phyloP scores from a whole-genome alignment of 2,113 vertebrate genomes.

The Corapipo altera region DNA sequence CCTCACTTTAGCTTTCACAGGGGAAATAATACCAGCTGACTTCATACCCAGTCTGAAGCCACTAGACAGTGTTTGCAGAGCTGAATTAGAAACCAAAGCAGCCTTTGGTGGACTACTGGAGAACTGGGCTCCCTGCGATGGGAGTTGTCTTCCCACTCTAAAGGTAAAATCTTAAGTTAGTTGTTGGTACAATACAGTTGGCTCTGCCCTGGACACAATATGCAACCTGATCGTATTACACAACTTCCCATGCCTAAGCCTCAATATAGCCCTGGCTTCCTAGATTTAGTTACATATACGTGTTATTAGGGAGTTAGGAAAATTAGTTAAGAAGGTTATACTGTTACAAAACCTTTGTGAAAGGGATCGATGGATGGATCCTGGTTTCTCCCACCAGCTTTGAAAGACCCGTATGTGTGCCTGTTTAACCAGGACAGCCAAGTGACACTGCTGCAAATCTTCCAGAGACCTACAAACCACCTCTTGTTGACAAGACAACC shows the following conservation, averaged over 20 bases:
- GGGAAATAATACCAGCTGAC: not conserved
- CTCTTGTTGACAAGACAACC: not conserved
- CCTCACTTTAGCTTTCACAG: not conserved
- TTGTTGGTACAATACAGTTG: not conserved
- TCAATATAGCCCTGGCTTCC: not conserved
- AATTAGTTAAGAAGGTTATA: not conserved
- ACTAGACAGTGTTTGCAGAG: not conserved
- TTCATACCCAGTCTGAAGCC: not conserved
- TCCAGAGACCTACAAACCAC: not conserved
- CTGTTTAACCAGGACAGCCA: not conserved
- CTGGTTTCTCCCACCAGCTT: not conserved
- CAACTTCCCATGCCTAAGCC: not conserved
- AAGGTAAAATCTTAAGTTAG: not conserved
- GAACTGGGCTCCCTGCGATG: not conserved
- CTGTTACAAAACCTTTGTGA: not conserved
- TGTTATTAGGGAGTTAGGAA: not conserved
- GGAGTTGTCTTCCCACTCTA: not conserved
- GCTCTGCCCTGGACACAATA: not conserved
- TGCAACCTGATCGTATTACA: not conserved
- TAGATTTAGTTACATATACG: not conserved
- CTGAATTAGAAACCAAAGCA: not conserved
- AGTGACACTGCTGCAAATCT: not conserved
- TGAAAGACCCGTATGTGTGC: accelerated
- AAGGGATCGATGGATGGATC: not conserved
- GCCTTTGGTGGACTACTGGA: not conserved